These are phyloP conservation scores for Lamellibrachia columna DNA, from an alignment of 2,888 invertebrate genomes.

Conservation along the genomic window DNA sequence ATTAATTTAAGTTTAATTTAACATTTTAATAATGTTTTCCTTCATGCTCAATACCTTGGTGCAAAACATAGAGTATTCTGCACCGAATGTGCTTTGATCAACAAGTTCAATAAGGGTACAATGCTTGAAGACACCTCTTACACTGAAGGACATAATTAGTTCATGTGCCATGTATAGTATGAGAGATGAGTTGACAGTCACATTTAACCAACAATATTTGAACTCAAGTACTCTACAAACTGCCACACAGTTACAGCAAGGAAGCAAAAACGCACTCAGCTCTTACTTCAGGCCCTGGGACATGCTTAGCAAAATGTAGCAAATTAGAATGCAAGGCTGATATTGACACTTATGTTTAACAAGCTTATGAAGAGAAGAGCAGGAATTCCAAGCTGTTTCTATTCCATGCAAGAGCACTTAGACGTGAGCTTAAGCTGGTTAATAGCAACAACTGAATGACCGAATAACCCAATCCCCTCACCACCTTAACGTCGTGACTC, in stretches of 20 bases:
- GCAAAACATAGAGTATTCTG: neutral
- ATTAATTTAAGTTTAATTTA: too few relatives aligned
- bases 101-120: neutral
- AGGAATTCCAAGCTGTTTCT: neutral
- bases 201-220: neutral
- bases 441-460: neutral
- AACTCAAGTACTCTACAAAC: neutral
- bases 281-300: neutral
- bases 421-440: neutral
- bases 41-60: neutral
- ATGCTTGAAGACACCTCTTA: neutral
- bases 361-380: neutral
- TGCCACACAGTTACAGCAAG: neutral
- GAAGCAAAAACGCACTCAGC: neutral
- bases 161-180: neutral
- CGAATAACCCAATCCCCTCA: neutral
- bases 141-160: neutral
- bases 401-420: neutral
- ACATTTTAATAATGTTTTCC: neutral
- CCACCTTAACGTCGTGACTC: too few relatives aligned
- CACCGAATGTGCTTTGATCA: neutral
- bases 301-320: neutral
- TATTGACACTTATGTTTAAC: neutral
- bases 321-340: neutral
- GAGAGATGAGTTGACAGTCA: neutral